These are phyloP conservation scores for Gonatopus flavifemur DNA, from an alignment of 1,140 invertebrate species.

Conservation along the genomic window DNA sequence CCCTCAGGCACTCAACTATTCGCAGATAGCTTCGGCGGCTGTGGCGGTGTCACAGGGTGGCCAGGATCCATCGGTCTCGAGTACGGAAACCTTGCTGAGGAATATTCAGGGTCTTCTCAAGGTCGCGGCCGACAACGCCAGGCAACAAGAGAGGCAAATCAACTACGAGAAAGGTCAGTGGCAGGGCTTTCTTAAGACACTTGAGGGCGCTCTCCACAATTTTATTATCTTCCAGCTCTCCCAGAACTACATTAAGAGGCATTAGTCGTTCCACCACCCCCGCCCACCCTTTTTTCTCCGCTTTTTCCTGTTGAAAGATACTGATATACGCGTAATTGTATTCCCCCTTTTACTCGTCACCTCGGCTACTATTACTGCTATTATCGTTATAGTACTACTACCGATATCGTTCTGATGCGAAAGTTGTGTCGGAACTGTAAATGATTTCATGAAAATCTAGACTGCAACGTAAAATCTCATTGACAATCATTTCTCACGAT, in stretches of 20 bases:
- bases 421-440: too few species aligned
- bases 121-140: conserved; percentile 92
- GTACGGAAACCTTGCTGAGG: conserved; percentile 87
- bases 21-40: conserved; percentile 62
- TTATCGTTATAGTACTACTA: too few species aligned
- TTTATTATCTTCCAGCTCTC: conserved; percentile 57
- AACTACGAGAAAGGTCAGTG: conserved; percentile 93
- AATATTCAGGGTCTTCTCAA: conserved; percentile 95
- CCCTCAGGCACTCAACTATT: conserved; percentile 73
- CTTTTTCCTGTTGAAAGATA: neutral
- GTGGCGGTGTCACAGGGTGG: conserved; percentile 52
- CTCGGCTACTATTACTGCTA: too few species aligned
- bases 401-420: too few species aligned
- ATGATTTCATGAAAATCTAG: too few species aligned
- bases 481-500: too few species aligned
- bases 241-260: conserved; percentile 54
- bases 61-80: conserved; percentile 67
- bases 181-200: conserved; percentile 57
- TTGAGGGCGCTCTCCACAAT: conserved; percentile 58
- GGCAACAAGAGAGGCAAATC: conserved; percentile 92
- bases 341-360: neutral
- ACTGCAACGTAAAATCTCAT: too few species aligned
- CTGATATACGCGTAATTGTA: too few species aligned
- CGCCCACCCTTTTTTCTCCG: neutral
- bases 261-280: conserved; percentile 33